Evolutionary conservation across 2,797 vertebrate species (phyloP).

Genomic region (Varecia variegata): DNA sequence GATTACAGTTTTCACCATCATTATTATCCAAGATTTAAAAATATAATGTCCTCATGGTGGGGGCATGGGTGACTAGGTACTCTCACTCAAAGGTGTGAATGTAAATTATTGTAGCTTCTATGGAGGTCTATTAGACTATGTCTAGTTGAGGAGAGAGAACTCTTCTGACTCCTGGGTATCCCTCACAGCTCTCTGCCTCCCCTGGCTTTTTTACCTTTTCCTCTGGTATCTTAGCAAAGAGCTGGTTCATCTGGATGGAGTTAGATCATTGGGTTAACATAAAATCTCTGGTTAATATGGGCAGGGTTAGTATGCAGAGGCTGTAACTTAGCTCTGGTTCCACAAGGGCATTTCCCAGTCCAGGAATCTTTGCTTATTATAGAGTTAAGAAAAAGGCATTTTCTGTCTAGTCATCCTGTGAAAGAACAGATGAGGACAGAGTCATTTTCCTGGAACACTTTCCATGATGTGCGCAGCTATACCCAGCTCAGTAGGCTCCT

Average conservation of each 20-base stretch:
- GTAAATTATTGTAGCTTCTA: background rate
- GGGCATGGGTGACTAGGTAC: background rate
- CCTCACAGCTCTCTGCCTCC: background rate
- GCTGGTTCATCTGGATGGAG: background rate
- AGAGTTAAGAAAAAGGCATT: background rate
- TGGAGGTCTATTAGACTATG: background rate
- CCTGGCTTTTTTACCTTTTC: background rate
- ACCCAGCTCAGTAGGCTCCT: background rate
- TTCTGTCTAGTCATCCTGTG: background rate
- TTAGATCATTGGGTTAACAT: background rate
- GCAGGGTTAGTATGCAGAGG: background rate
- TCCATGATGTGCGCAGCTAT: background rate
- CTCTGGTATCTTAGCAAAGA: background rate
- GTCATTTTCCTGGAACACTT: background rate
- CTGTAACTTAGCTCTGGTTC: background rate
- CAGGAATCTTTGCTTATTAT: background rate
- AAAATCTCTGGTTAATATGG: background rate
- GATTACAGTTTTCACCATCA: background rate
- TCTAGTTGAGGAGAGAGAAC: background rate
- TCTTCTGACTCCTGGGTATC: background rate
- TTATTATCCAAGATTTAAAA: slow-evolving; percentile 9
- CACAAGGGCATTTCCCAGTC: background rate
- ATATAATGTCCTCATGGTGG: background rate
- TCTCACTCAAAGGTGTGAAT: background rate
- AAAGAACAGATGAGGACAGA: background rate